Conservation (phyloP, 2,888 invertebrate genomes). For the Lacanobia wlatinum region DNA sequence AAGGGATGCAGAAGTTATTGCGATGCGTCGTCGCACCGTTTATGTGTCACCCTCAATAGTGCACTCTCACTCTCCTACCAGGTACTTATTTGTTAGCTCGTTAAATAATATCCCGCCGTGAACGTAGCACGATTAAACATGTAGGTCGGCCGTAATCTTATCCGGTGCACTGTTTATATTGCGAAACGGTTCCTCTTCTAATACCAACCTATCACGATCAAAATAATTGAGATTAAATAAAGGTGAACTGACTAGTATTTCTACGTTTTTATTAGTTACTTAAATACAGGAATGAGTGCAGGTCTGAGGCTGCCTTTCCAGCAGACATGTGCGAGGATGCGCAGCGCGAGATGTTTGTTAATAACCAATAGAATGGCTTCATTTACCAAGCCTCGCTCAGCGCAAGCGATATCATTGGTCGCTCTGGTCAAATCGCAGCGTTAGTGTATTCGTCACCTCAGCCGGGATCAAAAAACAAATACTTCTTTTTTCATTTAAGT, state of each 20-base stretch:
- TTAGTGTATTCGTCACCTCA: background rate
- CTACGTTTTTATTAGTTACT: background rate
- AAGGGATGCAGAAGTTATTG: no score
- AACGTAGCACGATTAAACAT: conserved; percentile 21
- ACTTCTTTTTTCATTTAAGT: no score
- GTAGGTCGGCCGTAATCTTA: conserved; percentile 42
- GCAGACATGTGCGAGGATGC: no score
- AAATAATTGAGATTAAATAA: background rate
- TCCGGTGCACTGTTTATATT: conserved; percentile 8
- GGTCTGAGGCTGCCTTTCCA: no score
- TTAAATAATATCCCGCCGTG: conserved; percentile 15
- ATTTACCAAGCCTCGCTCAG: no score
- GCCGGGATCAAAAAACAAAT: no score
- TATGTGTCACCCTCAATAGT: background rate
- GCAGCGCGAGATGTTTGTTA: no score
- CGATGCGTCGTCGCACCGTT: background rate
- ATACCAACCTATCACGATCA: background rate
- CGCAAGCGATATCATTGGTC: no score
- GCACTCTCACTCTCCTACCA: background rate
- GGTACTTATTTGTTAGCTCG: conserved; percentile 15
- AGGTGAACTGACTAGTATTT: background rate
- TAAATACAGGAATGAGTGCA: no score
- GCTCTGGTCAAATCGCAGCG: no score
- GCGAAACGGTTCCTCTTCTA: conserved; percentile 18
- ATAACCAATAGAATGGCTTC: no score